A percentile compares a stretch with the other conserved stretches of the same genome.
Evolutionary conservation across 2,797 vertebrate species (phyloP).

Genomic region (Tokudaia tokunoshimensis): DNA sequence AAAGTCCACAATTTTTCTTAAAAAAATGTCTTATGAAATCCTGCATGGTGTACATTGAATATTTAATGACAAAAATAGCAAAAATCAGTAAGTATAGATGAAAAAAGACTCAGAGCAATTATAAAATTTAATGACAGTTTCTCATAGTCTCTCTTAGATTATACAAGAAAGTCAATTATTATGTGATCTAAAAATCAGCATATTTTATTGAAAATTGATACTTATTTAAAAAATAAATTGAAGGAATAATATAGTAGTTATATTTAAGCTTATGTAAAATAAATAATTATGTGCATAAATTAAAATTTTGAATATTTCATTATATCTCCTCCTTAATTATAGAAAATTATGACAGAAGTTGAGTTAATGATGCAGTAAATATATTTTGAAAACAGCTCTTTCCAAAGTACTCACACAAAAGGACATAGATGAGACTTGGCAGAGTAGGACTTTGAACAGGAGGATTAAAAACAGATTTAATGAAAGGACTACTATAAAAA

Average conservation of each 20-base stretch:
- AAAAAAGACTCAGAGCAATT: neutral
- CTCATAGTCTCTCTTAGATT: neutral
- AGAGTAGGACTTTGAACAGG: neutral
- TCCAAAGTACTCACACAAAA: neutral
- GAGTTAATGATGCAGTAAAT: slow-evolving; percentile 12
- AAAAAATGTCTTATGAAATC: neutral
- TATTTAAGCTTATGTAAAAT: neutral
- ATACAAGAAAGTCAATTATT: slow-evolving; percentile 21
- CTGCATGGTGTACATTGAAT: neutral
- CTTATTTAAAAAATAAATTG: neutral
- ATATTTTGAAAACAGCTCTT: slow-evolving; percentile 12
- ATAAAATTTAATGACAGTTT: neutral
- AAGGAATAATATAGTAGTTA: neutral
- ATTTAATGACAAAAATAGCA: neutral
- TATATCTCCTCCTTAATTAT: neutral
- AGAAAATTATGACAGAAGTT: neutral
- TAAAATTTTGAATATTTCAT: slow-evolving; percentile 19
- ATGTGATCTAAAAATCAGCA: neutral
- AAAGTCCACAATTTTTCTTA: neutral
- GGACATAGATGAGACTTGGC: neutral
- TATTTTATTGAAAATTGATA: neutral
- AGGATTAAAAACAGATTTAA: neutral
- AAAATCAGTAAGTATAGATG: neutral
- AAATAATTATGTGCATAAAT: neutral
- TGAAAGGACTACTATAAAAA: neutral